Evolutionary conservation across 2,113 vertebrate species (phyloP).

Genomic region (Hippoglossus stenolepis): DNA sequence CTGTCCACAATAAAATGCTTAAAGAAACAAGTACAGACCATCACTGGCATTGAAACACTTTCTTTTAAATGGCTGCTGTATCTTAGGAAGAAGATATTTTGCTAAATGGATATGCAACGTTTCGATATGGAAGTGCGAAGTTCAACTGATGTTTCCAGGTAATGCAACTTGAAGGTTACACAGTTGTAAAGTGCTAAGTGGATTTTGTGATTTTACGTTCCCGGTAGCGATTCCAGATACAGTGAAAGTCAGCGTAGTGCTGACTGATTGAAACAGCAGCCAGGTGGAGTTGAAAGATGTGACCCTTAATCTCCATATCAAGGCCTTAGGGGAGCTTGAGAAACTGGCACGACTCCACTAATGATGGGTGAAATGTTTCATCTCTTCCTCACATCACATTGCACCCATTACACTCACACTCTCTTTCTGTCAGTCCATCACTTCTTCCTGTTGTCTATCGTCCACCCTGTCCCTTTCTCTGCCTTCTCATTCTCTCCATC

Average conservation of each 20-base stretch:
- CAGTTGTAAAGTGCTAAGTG: constrained; percentile 8
- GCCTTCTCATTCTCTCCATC: not conserved
- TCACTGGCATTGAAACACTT: not conserved
- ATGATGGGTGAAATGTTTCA: constrained; percentile 69
- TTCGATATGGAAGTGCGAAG: not conserved
- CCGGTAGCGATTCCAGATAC: constrained; percentile 11
- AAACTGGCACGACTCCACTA: constrained; percentile 59
- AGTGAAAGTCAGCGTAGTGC: constrained; percentile 22
- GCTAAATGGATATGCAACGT: not conserved
- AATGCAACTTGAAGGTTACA: constrained; percentile 4
- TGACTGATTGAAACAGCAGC: constrained; percentile 59
- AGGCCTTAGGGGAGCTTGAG: constrained; percentile 35
- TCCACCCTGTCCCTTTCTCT: constrained; percentile 5
- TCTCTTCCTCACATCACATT: constrained; percentile 58
- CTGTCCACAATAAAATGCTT: not conserved
- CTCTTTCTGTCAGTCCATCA: constrained; percentile 6
- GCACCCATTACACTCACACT: constrained; percentile 37
- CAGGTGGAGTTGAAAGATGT: constrained; percentile 62
- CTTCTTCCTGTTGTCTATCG: constrained; percentile 1
- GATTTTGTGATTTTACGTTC: constrained; percentile 30
- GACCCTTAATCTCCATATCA: constrained; percentile 44
- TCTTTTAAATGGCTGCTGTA: not conserved
- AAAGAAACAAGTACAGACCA: constrained; percentile 2
- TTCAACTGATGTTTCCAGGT: constrained; percentile 14
- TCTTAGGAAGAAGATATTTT: constrained; percentile 15